Evolutionary conservation across 2,888 invertebrate genomes (phyloP).

Genomic region (Xanthorhoe spadicearia): DNA sequence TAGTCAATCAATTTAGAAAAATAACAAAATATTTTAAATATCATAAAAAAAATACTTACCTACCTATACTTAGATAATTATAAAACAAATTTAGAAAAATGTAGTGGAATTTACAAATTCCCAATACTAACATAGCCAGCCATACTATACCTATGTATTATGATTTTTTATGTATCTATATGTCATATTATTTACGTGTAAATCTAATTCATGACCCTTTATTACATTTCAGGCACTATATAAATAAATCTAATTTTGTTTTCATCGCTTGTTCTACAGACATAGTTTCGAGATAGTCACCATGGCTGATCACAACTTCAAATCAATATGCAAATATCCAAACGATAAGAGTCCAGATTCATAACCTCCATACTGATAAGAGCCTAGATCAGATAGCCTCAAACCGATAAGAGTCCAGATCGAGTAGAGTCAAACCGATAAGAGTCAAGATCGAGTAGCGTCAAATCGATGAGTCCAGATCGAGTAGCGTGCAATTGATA

Average conservation of each 20-base stretch:
- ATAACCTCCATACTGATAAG: constrained; percentile 2
- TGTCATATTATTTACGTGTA: constrained; percentile 8
- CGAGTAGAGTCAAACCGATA: constrained; percentile 11
- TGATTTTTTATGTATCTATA: constrained; percentile 8
- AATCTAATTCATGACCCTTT: constrained; percentile 49
- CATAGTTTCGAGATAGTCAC: constrained; percentile 50
- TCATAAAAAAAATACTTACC: no score
- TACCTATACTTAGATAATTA: no score
- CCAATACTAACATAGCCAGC: background rate
- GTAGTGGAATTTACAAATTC: background rate
- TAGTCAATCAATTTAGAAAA: no score
- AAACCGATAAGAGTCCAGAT: constrained; percentile 19
- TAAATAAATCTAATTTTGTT: constrained; percentile 53
- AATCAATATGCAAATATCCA: constrained; percentile 28
- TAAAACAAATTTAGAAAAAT: no score
- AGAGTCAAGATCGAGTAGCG: constrained; percentile 8
- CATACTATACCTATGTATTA: constrained; percentile 8
- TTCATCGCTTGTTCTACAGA: constrained; percentile 69
- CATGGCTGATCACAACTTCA: constrained; percentile 43
- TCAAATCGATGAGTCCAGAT: constrained; percentile 15
- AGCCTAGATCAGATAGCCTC: background rate
- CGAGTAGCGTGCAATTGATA: constrained; percentile 4
- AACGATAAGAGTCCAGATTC: constrained; percentile 21
- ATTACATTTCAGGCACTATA: constrained; percentile 63
- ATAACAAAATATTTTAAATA: no score